A percentile compares a stretch with the other conserved stretches of the same genome.
Evolutionary conservation across 1,140 invertebrate genomes (phyloP).

Genomic region (Drosophila ironensis): DNA sequence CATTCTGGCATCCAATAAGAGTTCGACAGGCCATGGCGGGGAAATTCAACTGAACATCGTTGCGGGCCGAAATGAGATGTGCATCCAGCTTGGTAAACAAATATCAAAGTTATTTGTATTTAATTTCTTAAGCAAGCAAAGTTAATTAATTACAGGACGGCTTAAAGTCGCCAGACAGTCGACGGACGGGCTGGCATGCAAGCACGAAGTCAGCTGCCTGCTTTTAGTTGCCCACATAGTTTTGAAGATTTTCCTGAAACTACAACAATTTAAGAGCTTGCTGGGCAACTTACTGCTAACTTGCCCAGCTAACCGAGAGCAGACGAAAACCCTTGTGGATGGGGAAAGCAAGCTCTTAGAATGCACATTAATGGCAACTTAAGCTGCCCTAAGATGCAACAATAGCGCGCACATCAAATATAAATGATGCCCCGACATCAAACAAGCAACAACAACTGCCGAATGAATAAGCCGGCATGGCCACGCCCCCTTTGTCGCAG

Average conservation of each 20-base stretch:
- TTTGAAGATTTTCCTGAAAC: too few relatives aligned
- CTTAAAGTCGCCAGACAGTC: constrained; percentile 27
- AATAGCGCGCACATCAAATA: constrained; percentile 50
- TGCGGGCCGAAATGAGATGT: constrained; percentile 57
- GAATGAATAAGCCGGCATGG: background rate
- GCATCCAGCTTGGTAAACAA: constrained; percentile 71
- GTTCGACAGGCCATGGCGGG: too few relatives aligned
- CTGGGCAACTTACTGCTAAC: constrained; percentile 16
- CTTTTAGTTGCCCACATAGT: too few relatives aligned
- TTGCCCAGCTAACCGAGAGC: constrained; percentile 20
- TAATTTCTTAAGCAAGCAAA: constrained; percentile 72
- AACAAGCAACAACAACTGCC: background rate
- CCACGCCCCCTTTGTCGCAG: constrained; percentile 19
- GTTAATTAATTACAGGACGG: constrained; percentile 70
- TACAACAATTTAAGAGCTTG: constrained; percentile 73
- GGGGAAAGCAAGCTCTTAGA: constrained; percentile 1
- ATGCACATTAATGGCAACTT: constrained; percentile 61
- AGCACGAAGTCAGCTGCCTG: too few relatives aligned
- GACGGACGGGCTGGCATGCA: background rate
- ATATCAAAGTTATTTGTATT: constrained; percentile 77
- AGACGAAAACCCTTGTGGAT: background rate
- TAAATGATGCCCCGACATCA: constrained; percentile 45
- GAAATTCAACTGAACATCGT: constrained; percentile 21
- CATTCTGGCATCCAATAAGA: background rate
- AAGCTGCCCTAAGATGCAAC: constrained; percentile 58